These are phyloP conservation scores for Lissonota sp. DNA, from an alignment of 2,888 invertebrate species.

Conservation along the genomic window DNA sequence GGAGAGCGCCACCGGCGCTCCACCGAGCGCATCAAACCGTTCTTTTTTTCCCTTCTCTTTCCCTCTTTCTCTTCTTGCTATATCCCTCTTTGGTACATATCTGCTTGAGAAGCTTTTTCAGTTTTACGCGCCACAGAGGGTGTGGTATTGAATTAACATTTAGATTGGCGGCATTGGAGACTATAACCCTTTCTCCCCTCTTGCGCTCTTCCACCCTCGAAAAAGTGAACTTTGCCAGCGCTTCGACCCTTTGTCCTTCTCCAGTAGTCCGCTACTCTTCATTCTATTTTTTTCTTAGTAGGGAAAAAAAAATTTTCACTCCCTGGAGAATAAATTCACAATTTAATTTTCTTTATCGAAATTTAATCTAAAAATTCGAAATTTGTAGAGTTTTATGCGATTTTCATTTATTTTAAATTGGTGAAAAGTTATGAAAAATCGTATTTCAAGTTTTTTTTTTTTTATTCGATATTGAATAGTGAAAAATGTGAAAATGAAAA, in stretches of 20 bases:
- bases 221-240: not conserved
- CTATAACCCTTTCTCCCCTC: slow-evolving; percentile 28
- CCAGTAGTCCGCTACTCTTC: not conserved
- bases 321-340: too few species aligned
- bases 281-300: too few species aligned
- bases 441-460: not conserved
- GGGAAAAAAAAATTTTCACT: too few species aligned
- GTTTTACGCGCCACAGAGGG: slow-evolving; percentile 79
- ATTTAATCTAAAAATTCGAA: too few species aligned
- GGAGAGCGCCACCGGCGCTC: slow-evolving; percentile 62
- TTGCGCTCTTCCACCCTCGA: not conserved
- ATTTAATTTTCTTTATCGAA: too few species aligned
- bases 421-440: too few species aligned
- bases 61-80: not conserved
- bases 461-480: not conserved
- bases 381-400: too few species aligned
- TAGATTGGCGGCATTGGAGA: slow-evolving; percentile 77
- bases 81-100: not conserved
- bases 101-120: slow-evolving; percentile 71
- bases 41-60: not conserved
- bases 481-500: too few species aligned
- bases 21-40: slow-evolving; percentile 54
- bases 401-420: too few species aligned
- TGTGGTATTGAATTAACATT: slow-evolving; percentile 83
- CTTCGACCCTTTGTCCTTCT: not conserved